Conservation (phyloP, 2,797 vertebrate species). For the Mallotus villosus region DNA sequence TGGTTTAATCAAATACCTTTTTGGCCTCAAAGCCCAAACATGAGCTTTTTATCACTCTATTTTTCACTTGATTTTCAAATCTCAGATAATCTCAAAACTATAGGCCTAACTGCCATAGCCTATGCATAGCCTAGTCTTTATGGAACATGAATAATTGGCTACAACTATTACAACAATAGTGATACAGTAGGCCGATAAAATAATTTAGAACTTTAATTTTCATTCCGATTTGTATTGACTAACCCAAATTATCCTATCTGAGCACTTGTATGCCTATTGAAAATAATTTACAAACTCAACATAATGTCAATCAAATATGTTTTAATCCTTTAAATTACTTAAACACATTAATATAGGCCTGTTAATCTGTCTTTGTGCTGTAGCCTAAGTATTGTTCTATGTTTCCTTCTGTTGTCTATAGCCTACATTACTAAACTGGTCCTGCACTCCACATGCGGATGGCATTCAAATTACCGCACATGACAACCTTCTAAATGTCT, state of each 20-base stretch:
- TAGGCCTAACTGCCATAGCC: too few relatives aligned
- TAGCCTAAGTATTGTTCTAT: too few relatives aligned
- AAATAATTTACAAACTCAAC: neutral
- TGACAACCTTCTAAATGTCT: neutral
- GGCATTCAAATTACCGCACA: neutral
- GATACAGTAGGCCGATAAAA: neutral
- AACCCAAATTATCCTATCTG: neutral
- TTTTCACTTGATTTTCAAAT: neutral
- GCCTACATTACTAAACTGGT: too few relatives aligned
- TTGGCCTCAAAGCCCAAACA: conserved; percentile 11
- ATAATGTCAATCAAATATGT: neutral
- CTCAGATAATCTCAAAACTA: neutral
- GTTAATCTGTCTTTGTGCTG: neutral
- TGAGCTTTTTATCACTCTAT: neutral
- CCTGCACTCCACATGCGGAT: too few relatives aligned
- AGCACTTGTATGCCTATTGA: neutral
- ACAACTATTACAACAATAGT: neutral
- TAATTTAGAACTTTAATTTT: neutral
- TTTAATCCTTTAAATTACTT: neutral
- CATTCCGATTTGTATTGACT: neutral
- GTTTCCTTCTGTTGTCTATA: too few relatives aligned
- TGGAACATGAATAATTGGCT: too few relatives aligned
- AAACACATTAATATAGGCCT: neutral
- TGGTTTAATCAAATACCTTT: conserved; percentile 20
- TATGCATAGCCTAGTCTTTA: too few relatives aligned